Percentiles rank a stretch among this genome's conserved stretches.
phyloP scores from a whole-genome alignment of 2,113 vertebrate genomes.

The Colaptes auratus region DNA sequence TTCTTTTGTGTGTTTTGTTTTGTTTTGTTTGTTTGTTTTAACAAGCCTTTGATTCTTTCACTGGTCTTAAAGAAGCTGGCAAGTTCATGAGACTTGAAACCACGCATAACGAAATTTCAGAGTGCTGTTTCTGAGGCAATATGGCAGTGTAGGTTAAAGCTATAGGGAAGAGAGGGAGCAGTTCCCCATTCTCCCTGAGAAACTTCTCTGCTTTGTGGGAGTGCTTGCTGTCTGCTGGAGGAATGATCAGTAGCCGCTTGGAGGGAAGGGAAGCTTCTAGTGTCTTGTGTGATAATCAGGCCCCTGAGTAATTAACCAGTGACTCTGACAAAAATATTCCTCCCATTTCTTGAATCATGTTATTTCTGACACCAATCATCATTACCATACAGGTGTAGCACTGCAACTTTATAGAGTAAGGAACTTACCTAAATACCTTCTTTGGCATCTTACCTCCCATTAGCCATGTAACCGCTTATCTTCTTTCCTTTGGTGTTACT shows the following conservation, averaged over 20 bases:
- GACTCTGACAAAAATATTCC: neutral
- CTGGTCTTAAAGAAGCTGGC: neutral
- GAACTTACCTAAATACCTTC: neutral
- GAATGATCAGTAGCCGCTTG: neutral
- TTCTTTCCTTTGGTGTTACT: neutral
- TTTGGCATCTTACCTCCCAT: rapidly evolving
- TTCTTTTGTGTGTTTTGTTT: too few relatives aligned
- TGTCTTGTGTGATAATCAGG: neutral
- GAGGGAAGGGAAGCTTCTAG: neutral
- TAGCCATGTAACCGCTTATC: neutral
- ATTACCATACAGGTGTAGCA: neutral
- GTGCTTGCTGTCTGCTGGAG: neutral
- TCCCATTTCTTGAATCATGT: neutral
- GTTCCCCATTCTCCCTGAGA: neutral
- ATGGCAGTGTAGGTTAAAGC: rapidly evolving
- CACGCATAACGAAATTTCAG: neutral
- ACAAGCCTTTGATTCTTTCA: neutral
- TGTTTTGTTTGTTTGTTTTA: too few relatives aligned
- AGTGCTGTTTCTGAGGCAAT: rapidly evolving
- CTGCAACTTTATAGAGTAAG: neutral
- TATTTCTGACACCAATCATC: neutral
- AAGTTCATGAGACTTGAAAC: neutral
- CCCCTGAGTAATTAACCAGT: neutral
- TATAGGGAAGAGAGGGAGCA: neutral
- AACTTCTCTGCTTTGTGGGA: neutral